A percentile compares a stretch with the other conserved stretches of the same genome.
Evolutionary conservation across 2,888 invertebrate species (phyloP).

Genomic region (Hyppa rectilinea): DNA sequence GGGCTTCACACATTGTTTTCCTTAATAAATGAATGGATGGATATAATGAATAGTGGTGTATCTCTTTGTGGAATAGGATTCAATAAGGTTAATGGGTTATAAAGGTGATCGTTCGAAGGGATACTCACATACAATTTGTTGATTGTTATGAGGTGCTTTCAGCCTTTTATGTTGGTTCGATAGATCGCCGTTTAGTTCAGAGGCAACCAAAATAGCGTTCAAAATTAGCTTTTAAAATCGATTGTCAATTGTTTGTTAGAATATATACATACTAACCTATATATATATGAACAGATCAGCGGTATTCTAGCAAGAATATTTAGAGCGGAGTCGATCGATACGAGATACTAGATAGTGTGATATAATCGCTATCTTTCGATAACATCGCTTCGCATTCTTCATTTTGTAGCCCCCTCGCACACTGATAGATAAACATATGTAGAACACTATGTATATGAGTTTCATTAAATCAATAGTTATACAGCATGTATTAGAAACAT

Average conservation of each 20-base stretch:
- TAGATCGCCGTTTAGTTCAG: not conserved
- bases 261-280: too few relatives aligned
- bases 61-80: slow-evolving; percentile 8
- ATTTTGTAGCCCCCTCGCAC: slow-evolving; percentile 43
- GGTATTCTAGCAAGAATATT: slow-evolving; percentile 33
- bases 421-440: slow-evolving; percentile 34
- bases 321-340: slow-evolving; percentile 50
- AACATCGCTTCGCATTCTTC: slow-evolving; percentile 60
- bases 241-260: not conserved
- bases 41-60: too few relatives aligned
- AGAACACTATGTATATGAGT: slow-evolving; percentile 20
- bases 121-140: slow-evolving; percentile 29
- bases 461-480: slow-evolving; percentile 2
- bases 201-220: too few relatives aligned
- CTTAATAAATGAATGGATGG: slow-evolving; percentile 22
- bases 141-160: slow-evolving; percentile 3
- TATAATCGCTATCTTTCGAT: slow-evolving; percentile 53
- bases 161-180: slow-evolving; percentile 1
- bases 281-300: too few relatives aligned
- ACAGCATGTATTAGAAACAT: too few relatives aligned
- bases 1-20: slow-evolving; percentile 2
- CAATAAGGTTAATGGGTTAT: slow-evolving; percentile 28
- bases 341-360: slow-evolving; percentile 52
- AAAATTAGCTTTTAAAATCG: not conserved
- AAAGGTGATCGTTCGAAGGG: slow-evolving; percentile 24